phyloP scores from a whole-genome alignment of 2,113 vertebrate species.

The Albula glossodonta region DNA sequence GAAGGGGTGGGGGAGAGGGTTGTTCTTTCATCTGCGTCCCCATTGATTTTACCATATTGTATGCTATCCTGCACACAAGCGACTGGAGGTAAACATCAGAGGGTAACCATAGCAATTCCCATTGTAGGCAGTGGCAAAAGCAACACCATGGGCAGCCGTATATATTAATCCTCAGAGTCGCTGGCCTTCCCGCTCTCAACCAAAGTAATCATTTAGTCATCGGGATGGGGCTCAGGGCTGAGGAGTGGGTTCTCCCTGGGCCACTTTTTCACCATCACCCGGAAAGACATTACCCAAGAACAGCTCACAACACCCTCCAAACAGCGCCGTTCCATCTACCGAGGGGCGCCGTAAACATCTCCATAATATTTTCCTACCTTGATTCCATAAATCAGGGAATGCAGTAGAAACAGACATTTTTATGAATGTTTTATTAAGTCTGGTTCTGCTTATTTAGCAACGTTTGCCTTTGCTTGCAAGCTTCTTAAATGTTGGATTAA shows the following conservation, averaged over 20 bases:
- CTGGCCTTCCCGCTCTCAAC: neutral
- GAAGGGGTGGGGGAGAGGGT: conserved; percentile 58
- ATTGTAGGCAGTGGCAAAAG: conserved; percentile 63
- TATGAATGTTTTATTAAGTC: conserved; percentile 6
- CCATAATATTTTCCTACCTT: conserved; percentile 16
- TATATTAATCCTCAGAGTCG: neutral
- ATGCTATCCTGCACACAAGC: conserved; percentile 72
- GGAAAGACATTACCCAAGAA: neutral
- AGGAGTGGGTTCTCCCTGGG: neutral
- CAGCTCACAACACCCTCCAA: neutral
- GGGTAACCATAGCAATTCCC: conserved; percentile 74
- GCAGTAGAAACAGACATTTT: conserved; percentile 14
- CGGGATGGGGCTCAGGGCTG: neutral
- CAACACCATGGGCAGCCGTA: neutral
- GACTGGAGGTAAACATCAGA: conserved; percentile 72
- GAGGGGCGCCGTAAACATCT: neutral
- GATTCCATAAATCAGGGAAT: conserved; percentile 15
- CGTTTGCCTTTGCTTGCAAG: neutral
- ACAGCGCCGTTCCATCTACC: neutral
- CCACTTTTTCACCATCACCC: neutral
- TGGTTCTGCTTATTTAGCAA: conserved; percentile 4
- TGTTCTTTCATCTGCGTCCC: conserved; percentile 75
- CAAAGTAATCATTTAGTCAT: neutral
- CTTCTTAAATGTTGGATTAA: neutral
- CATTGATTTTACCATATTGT: conserved; percentile 70